Conservation (phyloP, 2,888 invertebrate species). For the Troides helena region DNA sequence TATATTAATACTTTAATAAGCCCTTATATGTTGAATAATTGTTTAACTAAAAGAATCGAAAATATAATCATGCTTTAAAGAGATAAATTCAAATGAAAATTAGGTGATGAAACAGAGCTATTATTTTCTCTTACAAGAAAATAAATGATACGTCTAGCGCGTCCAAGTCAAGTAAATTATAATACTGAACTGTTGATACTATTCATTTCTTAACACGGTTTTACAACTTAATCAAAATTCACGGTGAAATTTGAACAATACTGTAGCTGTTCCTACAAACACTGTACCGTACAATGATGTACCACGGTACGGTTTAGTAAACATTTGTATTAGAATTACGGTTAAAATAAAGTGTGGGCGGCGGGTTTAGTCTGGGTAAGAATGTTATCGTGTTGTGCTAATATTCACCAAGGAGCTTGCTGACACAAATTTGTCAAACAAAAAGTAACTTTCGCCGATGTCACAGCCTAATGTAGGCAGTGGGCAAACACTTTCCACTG, state of each 20-base stretch:
- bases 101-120: too few species aligned
- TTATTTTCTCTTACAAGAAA: too few species aligned
- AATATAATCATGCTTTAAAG: too few species aligned
- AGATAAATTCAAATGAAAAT: neutral
- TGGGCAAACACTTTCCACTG: slow-evolving; percentile 62
- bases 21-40: too few species aligned
- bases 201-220: neutral
- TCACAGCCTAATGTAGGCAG: slow-evolving; percentile 51
- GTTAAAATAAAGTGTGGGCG: slow-evolving; percentile 21
- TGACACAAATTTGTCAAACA: slow-evolving; percentile 53
- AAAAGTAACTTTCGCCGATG: slow-evolving; percentile 64
- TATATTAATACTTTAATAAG: too few species aligned
- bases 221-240: neutral
- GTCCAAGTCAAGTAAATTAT: too few species aligned
- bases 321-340: slow-evolving; percentile 20
- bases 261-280: neutral
- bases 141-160: too few species aligned
- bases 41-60: too few species aligned
- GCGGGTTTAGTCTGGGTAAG: neutral
- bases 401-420: slow-evolving; percentile 51
- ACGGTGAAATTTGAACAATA: neutral
- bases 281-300: slow-evolving; percentile 10
- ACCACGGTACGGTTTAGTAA: slow-evolving; percentile 15
- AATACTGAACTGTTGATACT: neutral
- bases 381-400: slow-evolving; percentile 34